phyloP scores from a whole-genome alignment of 2,888 invertebrate species.

The Epiperipatus broadwayi region DNA sequence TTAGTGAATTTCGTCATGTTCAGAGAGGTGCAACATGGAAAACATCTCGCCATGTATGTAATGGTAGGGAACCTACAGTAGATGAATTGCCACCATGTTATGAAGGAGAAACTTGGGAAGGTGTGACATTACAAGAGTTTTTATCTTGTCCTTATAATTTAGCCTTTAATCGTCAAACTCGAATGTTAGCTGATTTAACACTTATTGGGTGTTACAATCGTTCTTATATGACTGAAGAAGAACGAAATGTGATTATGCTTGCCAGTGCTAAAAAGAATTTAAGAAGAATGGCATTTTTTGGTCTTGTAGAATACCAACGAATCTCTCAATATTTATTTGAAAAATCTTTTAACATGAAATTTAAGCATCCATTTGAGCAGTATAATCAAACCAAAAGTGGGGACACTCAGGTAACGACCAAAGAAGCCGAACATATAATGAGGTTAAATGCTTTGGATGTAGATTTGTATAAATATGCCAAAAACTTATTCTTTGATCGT shows the following conservation, averaged over 20 bases:
- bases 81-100: constrained; percentile 30
- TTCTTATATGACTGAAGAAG: constrained; percentile 20
- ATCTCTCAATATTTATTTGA: constrained; percentile 67
- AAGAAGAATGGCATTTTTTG: constrained; percentile 87
- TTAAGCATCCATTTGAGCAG: constrained; percentile 73
- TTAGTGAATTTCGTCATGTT: constrained; percentile 92
- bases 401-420: constrained; percentile 49
- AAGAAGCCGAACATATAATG: constrained; percentile 53
- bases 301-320: constrained; percentile 73
- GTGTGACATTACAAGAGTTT: constrained; percentile 75
- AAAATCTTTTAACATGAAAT: constrained; percentile 72
- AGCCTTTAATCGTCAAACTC: constrained; percentile 84
- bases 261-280: constrained; percentile 89
- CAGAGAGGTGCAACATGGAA: constrained; percentile 92
- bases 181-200: constrained; percentile 90
- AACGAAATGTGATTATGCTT: constrained; percentile 64
- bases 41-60: constrained; percentile 44
- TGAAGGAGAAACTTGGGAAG: constrained; percentile 54
- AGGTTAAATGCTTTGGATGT: constrained; percentile 70
- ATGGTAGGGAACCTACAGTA: constrained; percentile 37
- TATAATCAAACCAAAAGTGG: constrained; percentile 73
- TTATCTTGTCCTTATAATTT: constrained; percentile 76
- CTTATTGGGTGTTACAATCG: constrained; percentile 81
- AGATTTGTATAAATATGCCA: constrained; percentile 80
- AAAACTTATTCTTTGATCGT: constrained; percentile 53